phyloP scores from a whole-genome alignment of 2,888 invertebrate genomes.

The Drosophila suboccidentalis region DNA sequence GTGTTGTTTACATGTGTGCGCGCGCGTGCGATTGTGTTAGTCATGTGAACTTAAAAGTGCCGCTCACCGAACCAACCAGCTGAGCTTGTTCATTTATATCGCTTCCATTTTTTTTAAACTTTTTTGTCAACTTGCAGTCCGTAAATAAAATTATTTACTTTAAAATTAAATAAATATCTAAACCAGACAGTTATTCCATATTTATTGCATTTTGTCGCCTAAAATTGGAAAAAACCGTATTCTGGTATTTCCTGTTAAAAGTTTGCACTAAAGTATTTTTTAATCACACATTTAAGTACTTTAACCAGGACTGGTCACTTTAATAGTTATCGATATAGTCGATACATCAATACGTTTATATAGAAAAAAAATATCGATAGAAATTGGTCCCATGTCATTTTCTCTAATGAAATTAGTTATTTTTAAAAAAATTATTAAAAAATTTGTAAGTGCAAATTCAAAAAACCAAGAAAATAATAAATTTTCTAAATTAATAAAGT shows the following conservation, averaged over 20 bases:
- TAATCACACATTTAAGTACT: background rate
- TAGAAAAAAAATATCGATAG: too few species aligned
- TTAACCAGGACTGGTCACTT: slow-evolving; percentile 18
- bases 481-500: too few species aligned
- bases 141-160: background rate
- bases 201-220: background rate
- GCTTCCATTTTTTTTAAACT: background rate
- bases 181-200: background rate
- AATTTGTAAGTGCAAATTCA: too few species aligned
- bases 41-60: background rate
- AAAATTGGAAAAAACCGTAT: background rate
- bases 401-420: too few species aligned
- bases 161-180: background rate
- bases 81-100: background rate
- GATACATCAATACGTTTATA: slow-evolving; percentile 48
- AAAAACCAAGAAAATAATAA: too few species aligned
- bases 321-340: slow-evolving; percentile 8
- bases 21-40: background rate
- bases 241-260: slow-evolving; percentile 26
- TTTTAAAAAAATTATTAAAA: too few species aligned
- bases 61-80: slow-evolving; percentile 3
- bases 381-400: too few species aligned
- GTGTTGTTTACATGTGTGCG: slow-evolving; percentile 17
- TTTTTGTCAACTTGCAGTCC: background rate
- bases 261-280: background rate